phyloP scores from a whole-genome alignment of 1,140 invertebrate species.

The Adoxophyes honmai region DNA sequence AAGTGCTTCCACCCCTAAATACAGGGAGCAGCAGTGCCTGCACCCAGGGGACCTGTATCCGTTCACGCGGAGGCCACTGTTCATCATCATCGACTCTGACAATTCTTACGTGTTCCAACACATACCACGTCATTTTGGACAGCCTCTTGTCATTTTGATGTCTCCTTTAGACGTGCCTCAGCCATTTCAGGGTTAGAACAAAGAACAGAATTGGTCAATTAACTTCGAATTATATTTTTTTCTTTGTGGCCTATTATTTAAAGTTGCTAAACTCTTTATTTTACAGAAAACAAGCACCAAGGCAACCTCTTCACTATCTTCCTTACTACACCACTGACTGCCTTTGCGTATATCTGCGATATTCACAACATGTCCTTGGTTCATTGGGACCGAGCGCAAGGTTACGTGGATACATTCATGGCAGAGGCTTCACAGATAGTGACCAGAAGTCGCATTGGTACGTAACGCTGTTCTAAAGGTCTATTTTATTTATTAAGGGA shows the following conservation, averaged over 20 bases:
- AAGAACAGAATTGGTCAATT: too few relatives aligned
- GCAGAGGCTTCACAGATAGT: constrained; percentile 91
- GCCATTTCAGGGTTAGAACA: constrained; percentile 84
- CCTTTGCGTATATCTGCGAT: constrained; percentile 95
- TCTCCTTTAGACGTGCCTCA: constrained; percentile 94
- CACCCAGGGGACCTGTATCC: constrained; percentile 96
- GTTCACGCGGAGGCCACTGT: constrained; percentile 94
- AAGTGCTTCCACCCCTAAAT: constrained; percentile 73
- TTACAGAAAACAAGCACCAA: constrained; percentile 91
- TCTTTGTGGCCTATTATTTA: too few relatives aligned
- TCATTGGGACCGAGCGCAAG: constrained; percentile 94
- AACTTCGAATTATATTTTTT: too few relatives aligned
- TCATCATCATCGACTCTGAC: constrained; percentile 96
- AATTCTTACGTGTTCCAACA: constrained; percentile 96
- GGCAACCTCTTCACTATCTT: constrained; percentile 97
- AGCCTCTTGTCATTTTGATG: constrained; percentile 96
- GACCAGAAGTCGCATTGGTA: constrained; percentile 89
- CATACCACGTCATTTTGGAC: constrained; percentile 94
- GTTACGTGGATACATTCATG: constrained; percentile 92
- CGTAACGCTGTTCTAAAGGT: too few relatives aligned
- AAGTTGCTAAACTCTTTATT: too few relatives aligned
- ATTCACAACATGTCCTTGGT: constrained; percentile 90
- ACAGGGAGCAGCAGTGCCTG: constrained; percentile 86
- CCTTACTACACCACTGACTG: constrained; percentile 95
- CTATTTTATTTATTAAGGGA: too few relatives aligned